Conservation (phyloP, 2,797 vertebrate genomes). For the Notamacropus eugenii region DNA sequence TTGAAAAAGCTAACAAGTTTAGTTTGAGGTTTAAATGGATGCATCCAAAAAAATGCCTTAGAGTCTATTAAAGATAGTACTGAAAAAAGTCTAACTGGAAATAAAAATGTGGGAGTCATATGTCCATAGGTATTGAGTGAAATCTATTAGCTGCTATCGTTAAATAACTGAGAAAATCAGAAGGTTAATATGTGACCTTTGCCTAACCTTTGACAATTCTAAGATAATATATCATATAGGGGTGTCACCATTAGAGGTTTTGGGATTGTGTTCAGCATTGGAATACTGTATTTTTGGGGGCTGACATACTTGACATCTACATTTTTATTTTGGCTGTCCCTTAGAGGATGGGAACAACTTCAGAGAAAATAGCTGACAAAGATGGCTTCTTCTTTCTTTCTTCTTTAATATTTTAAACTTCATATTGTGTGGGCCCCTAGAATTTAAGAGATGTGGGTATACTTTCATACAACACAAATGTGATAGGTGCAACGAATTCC, state of each 20-base stretch:
- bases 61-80: too few relatives aligned
- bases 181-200: too few relatives aligned
- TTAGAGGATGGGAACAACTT: constrained; percentile 9
- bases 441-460: neutral
- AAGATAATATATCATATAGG: neutral
- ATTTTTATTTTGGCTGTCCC: constrained; percentile 22
- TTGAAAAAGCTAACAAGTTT: too few relatives aligned
- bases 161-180: too few relatives aligned
- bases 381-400: neutral
- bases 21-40: too few relatives aligned
- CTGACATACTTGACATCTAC: constrained; percentile 9
- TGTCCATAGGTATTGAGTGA: too few relatives aligned
- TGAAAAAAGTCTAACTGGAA: too few relatives aligned
- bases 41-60: too few relatives aligned
- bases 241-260: neutral
- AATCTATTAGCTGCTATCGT: too few relatives aligned
- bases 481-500: neutral
- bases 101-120: too few relatives aligned
- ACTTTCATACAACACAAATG: constrained; percentile 38
- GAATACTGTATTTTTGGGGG: neutral
- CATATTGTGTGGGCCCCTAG: neutral
- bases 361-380: constrained; percentile 45
- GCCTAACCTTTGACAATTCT: too few relatives aligned
- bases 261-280: neutral
- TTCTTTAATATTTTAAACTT: constrained; percentile 12